A percentile compares a stretch with the other conserved stretches of the same genome.
Evolutionary conservation across 1,140 invertebrate species (phyloP).

Genomic region (Sycophaga agraensis): DNA sequence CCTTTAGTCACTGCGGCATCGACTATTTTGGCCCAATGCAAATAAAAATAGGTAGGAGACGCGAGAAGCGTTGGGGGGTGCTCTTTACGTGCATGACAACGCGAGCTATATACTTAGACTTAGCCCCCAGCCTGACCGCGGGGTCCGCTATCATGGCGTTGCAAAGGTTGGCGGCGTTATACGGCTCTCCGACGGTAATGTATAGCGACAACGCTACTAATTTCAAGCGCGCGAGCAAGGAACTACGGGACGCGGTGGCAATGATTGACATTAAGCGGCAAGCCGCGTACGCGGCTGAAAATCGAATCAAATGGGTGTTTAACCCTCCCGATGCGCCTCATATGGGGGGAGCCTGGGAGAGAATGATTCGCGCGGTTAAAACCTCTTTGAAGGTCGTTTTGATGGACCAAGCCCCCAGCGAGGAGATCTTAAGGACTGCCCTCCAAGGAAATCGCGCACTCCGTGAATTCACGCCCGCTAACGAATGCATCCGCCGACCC

Average conservation of each 20-base stretch:
- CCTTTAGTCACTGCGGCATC: slow-evolving; percentile 35
- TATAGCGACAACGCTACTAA: slow-evolving; percentile 42
- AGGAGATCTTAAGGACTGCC: background rate
- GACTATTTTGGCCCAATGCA: slow-evolving; percentile 34
- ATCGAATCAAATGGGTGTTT: too few species aligned
- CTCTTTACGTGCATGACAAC: slow-evolving; percentile 39
- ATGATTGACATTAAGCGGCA: too few species aligned
- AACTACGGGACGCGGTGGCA: too few species aligned
- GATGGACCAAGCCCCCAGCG: background rate
- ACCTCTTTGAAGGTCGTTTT: background rate
- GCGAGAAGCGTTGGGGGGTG: slow-evolving; percentile 42
- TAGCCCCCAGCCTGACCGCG: slow-evolving; percentile 27
- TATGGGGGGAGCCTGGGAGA: too few species aligned
- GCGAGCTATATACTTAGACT: slow-evolving; percentile 36
- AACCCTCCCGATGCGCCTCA: too few species aligned
- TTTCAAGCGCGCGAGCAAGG: slow-evolving; percentile 37
- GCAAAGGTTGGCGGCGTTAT: slow-evolving; percentile 37
- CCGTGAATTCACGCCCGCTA: slow-evolving; percentile 7
- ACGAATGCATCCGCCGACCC: slow-evolving; percentile 24
- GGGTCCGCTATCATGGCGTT: slow-evolving; percentile 37
- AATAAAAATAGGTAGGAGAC: slow-evolving; percentile 30
- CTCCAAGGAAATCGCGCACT: background rate
- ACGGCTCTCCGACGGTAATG: slow-evolving; percentile 25
- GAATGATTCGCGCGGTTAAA: too few species aligned
- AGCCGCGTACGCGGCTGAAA: background rate